Base-by-base conservation (phyloP, 2,797 vertebrate genomes). In the Carcharodon carcharias region DNA sequence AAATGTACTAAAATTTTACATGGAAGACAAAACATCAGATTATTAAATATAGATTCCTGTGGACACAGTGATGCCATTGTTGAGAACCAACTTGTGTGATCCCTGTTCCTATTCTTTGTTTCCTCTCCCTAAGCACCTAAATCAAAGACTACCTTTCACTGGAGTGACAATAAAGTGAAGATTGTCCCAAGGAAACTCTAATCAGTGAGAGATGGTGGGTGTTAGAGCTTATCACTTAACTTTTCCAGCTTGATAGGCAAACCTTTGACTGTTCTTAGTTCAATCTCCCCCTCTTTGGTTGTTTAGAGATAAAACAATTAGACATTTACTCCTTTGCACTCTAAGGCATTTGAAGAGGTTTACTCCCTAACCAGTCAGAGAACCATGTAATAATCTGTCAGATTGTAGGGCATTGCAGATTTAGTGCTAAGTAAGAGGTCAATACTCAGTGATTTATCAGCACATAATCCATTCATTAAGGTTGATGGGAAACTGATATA, bases 371-470 rank as follows among this genome's bases (percentile, higher is more conserved):
- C 40, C 50, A 93, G 63, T 67, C 61, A 67, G 61, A 45, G 61
- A 45, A 26, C 61, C 91, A 93, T 65, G 91, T 93, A 93, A 65
- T 93, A 93, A 65, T 93, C 91, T 93, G 61, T 93, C 61, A 93
- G 35, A 65, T 35, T 65, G 91, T 45, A n/a, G 63, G 40, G 63
- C 18, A 93, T 67, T 93, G 45, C 31, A 67, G 35, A 67, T 93
- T 93, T 65, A 93, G 31, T 65, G 3, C 61, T 21, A 11, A 61
- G 61, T 63, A 40, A 61, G 61, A 93, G 35, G 58, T 93, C 58
- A 93, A 35, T 35, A 9, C 61, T 93, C 7, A 1, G 61, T 67
- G 91, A 65, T 93, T 67, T 93, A 93, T 93, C 63, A 35, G 91
- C 61, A 26, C 28, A 35, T 35, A 58, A 91, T 65, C 61, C 91